A percentile compares a stretch with the other conserved stretches of the same genome.
Evolutionary conservation across 2,797 vertebrate genomes (phyloP).

Genomic region (Momotus momota): DNA sequence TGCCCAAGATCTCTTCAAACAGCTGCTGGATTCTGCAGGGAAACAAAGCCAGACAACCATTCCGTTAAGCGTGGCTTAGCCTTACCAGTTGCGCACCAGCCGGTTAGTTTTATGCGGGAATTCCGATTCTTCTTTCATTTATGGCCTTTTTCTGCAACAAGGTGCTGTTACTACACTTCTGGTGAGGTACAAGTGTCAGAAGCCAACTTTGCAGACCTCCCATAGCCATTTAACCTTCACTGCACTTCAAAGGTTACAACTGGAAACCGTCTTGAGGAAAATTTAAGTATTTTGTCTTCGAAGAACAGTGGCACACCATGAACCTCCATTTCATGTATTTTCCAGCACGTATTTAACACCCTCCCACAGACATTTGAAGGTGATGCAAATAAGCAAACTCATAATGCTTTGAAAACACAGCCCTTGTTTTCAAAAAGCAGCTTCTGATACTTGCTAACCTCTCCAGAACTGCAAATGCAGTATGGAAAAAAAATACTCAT

Average conservation of each 20-base stretch:
- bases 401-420: neutral
- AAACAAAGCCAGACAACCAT: conserved; percentile 66
- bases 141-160: neutral
- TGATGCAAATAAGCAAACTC: conserved; percentile 33
- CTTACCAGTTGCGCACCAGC: neutral
- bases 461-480: neutral
- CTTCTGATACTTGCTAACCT: neutral
- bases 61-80: conserved; percentile 16
- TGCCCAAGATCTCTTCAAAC: conserved; percentile 95
- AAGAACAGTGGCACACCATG: neutral
- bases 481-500: neutral
- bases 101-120: neutral
- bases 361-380: neutral
- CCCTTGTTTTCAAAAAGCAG: neutral
- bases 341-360: conserved; percentile 16
- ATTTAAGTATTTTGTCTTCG: neutral
- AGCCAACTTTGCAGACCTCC: neutral
- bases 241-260: neutral
- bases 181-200: neutral
- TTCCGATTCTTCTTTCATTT: neutral
- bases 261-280: neutral
- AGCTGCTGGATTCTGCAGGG: conserved; percentile 92
- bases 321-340: neutral
- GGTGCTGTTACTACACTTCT: neutral
- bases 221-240: neutral